Conservation (phyloP, 2,797 vertebrate genomes). For the Sebastes vulpes region DNA sequence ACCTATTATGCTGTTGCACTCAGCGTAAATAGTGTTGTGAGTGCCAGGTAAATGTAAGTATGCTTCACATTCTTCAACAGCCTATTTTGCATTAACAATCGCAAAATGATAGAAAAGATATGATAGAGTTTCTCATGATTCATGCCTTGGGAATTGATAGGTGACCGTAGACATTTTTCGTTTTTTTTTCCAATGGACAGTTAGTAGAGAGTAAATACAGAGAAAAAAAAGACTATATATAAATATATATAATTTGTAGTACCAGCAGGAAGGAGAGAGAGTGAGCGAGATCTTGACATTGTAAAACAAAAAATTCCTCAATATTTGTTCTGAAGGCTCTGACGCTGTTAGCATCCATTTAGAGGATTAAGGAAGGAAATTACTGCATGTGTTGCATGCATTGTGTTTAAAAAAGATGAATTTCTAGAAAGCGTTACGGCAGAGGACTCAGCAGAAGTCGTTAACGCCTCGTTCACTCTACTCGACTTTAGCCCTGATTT, state of each 20-base stretch:
- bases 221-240: background rate
- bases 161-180: background rate
- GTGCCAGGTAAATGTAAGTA: slow-evolving; percentile 2
- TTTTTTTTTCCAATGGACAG: background rate
- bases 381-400: background rate
- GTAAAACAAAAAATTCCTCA: background rate
- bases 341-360: background rate
- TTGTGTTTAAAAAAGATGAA: slow-evolving; percentile 19
- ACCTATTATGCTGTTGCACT: background rate
- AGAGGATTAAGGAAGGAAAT: slow-evolving; percentile 29
- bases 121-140: background rate
- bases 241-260: background rate
- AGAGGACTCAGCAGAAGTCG: background rate
- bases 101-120: background rate
- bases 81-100: background rate
- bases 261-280: background rate
- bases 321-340: background rate
- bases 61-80: background rate
- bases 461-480: background rate
- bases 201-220: background rate
- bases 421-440: background rate
- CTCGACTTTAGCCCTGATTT: too few relatives aligned
- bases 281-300: background rate
- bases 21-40: background rate
- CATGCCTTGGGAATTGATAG: background rate